phyloP scores from a whole-genome alignment of 92 coral and sea anemone species.

The Parazoanthus swiftii region DNA sequence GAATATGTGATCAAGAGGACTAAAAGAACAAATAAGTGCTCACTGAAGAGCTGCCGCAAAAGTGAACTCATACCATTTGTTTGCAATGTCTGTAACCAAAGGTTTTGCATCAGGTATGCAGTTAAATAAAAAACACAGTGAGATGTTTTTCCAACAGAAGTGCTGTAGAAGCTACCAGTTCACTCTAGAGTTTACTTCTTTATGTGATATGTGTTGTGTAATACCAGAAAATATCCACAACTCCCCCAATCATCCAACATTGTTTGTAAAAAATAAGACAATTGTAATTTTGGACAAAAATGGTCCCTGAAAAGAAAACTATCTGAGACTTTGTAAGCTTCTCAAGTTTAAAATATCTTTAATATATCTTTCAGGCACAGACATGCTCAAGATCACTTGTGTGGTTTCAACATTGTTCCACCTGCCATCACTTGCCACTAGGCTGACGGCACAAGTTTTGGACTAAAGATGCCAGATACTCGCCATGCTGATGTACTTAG shows the following conservation, averaged over 20 bases:
- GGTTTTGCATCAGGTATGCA: conserved; percentile 87
- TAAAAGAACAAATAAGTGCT: conserved; percentile 86
- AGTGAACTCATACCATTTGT: conserved; percentile 90
- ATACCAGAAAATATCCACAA: too few relatives aligned
- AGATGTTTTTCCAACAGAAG: too few relatives aligned
- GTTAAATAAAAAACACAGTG: neutral
- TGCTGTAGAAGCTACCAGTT: too few relatives aligned
- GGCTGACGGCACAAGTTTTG: neutral
- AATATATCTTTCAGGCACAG: conserved; percentile 45
- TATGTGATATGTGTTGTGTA: too few relatives aligned
- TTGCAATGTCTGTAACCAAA: conserved; percentile 78
- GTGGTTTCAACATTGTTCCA: conserved; percentile 21
- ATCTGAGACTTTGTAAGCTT: too few relatives aligned
- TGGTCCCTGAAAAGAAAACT: too few relatives aligned
- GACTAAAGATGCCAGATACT: too few relatives aligned
- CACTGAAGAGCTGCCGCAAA: conserved; percentile 77
- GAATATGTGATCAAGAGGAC: conserved; percentile 76
- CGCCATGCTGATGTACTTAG: neutral
- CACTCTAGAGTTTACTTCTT: too few relatives aligned
- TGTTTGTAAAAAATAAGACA: too few relatives aligned
- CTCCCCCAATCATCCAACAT: too few relatives aligned
- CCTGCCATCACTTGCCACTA: conserved; percentile 49
- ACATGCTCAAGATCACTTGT: conserved; percentile 56
- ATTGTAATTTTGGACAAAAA: too few relatives aligned
- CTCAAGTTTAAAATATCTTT: neutral